Evolutionary conservation across 2,888 invertebrate genomes (phyloP).

Genomic region (Pherbina coryleti): DNA sequence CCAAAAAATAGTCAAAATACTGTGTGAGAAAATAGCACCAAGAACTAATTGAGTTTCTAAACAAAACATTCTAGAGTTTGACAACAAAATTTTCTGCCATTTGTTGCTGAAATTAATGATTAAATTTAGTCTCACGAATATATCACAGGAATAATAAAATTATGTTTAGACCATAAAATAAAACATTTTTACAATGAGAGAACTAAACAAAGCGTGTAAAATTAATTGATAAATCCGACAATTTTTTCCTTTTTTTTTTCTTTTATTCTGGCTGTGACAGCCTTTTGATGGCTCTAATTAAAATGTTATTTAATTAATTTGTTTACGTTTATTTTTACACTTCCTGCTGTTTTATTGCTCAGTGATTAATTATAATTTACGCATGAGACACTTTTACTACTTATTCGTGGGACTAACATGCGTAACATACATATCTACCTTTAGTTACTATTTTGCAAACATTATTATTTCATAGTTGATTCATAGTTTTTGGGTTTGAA

Average conservation of each 20-base stretch:
- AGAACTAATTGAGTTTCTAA: background rate
- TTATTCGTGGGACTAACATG: background rate
- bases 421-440: background rate
- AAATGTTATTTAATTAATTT: background rate
- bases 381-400: background rate
- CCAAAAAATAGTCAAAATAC: too few species aligned
- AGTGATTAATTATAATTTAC: background rate
- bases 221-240: conserved; percentile 24
- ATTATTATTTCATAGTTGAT: too few species aligned
- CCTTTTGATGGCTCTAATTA: too few species aligned
- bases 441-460: background rate
- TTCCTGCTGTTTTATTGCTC: background rate
- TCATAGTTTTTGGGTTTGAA: too few species aligned
- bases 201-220: conserved; percentile 26
- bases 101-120: too few species aligned
- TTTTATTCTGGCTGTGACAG: background rate
- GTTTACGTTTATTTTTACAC: background rate
- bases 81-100: too few species aligned
- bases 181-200: background rate
- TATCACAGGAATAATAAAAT: too few species aligned
- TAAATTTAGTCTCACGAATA: too few species aligned
- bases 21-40: background rate
- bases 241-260: background rate
- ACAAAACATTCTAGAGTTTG: background rate
- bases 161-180: too few species aligned